Evolutionary conservation across 2,797 vertebrate genomes (phyloP).

Genomic region (Danio jaintianensis): DNA sequence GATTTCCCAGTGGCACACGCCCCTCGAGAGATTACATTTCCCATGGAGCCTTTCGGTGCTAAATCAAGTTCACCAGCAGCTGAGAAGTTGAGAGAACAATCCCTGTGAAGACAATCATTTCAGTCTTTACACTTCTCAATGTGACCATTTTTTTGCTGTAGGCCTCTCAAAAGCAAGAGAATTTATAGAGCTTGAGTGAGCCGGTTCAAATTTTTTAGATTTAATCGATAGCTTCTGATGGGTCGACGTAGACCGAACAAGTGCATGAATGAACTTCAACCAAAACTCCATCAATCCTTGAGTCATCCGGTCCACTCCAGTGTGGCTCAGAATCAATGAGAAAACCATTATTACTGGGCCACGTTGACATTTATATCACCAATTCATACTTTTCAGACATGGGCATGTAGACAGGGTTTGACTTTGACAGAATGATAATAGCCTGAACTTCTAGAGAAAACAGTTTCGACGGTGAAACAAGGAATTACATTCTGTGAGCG

Average conservation of each 20-base stretch:
- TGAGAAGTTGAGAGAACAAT: conserved; percentile 41
- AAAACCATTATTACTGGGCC: conserved; percentile 21
- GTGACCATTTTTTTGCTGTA: conserved; percentile 28
- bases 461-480: not conserved
- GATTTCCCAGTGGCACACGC: conserved; percentile 14
- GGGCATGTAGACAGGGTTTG: conserved; percentile 1
- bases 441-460: not conserved
- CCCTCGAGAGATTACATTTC: conserved; percentile 39
- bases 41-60: conserved; percentile 24
- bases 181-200: conserved; percentile 45
- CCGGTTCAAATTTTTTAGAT: conserved; percentile 65
- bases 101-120: conserved; percentile 49
- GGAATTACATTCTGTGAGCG: not conserved
- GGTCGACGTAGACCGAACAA: conserved; percentile 68
- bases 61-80: conserved; percentile 31
- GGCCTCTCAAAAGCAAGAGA: conserved; percentile 48
- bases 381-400: conserved; percentile 11
- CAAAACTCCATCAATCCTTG: conserved; percentile 54
- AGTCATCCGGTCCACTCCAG: conserved; percentile 11
- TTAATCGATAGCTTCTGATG: conserved; percentile 76
- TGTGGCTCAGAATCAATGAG: conserved; percentile 39
- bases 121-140: conserved; percentile 19
- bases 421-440: conserved; percentile 28
- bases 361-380: conserved; percentile 32
- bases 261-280: conserved; percentile 55